Evolutionary conservation across 2,797 vertebrate genomes (phyloP).

Genomic region (Coendou prehensilis): DNA sequence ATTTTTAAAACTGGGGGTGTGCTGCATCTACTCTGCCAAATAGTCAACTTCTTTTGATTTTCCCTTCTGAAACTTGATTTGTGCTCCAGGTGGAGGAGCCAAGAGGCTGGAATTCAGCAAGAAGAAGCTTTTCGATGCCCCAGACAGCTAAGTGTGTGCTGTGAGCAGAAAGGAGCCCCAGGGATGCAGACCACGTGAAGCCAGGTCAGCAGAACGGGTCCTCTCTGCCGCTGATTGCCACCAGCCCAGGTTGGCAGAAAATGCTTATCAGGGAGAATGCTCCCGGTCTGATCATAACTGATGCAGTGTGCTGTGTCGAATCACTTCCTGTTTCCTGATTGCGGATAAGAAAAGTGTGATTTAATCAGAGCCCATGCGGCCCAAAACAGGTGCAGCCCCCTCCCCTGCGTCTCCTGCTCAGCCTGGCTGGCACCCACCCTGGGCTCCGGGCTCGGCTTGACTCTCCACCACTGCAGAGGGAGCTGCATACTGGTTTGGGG

Average conservation of each 20-base stretch:
- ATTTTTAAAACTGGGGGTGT: rapidly evolving
- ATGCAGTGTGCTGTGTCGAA: constrained; percentile 58
- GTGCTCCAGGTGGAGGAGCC: neutral
- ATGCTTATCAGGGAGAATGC: constrained; percentile 82
- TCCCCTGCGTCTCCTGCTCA: neutral
- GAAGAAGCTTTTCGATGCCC: rapidly evolving
- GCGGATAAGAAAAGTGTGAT: constrained; percentile 37
- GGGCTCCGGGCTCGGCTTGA: neutral
- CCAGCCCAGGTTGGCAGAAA: constrained; percentile 68
- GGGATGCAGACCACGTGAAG: neutral
- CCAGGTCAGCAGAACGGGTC: constrained; percentile 56
- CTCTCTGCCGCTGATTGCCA: constrained; percentile 74
- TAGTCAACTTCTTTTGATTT: rapidly evolving
- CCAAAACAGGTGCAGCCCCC: neutral
- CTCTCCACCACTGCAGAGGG: neutral
- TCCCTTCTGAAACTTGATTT: neutral
- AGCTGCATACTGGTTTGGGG: rapidly evolving
- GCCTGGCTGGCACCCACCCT: neutral
- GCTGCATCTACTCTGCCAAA: neutral
- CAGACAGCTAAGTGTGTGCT: neutral
- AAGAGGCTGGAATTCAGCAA: too few relatives aligned
- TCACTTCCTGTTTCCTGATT: constrained; percentile 76
- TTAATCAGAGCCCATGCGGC: neutral
- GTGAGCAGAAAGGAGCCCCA: neutral
- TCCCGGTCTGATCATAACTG: constrained; percentile 64